Percentiles rank a stretch among this genome's conserved stretches.
phyloP scores from a whole-genome alignment of 2,888 invertebrate species.

The Monopis laevigella region DNA sequence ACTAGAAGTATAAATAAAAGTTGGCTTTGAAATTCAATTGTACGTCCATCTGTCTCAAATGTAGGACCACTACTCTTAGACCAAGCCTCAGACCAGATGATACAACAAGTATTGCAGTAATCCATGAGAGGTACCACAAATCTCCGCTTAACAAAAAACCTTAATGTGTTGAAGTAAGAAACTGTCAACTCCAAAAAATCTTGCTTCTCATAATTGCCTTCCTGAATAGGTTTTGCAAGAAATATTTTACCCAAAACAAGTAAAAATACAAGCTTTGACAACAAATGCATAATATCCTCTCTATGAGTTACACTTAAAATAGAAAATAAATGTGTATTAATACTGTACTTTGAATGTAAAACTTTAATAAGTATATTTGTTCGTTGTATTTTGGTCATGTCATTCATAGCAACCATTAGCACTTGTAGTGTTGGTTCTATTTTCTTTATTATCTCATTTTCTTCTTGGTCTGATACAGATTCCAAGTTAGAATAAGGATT shows the following conservation, averaged over 20 bases:
- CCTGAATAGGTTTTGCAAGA: slow-evolving; percentile 31
- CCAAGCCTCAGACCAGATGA: slow-evolving; percentile 36
- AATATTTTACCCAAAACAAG: slow-evolving; percentile 45
- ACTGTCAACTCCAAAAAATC: slow-evolving; percentile 41
- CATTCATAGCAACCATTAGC: slow-evolving; percentile 61
- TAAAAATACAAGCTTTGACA: slow-evolving; percentile 57
- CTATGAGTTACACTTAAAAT: slow-evolving; percentile 46
- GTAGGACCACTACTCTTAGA: slow-evolving; percentile 27
- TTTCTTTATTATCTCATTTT: slow-evolving; percentile 57
- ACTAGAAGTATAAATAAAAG: slow-evolving; percentile 70
- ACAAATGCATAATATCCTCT: slow-evolving; percentile 46
- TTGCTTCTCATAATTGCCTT: slow-evolving; percentile 35
- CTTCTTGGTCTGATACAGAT: slow-evolving; percentile 53
- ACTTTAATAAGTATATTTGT: slow-evolving; percentile 33
- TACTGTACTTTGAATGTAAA: slow-evolving; percentile 36
- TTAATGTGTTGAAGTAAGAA: slow-evolving; percentile 40
- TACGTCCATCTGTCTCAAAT: slow-evolving; percentile 26
- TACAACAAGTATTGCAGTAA: slow-evolving; percentile 39
- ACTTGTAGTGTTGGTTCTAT: slow-evolving; percentile 67
- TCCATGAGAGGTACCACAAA: slow-evolving; percentile 35
- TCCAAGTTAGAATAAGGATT: slow-evolving; percentile 59
- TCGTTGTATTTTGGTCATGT: slow-evolving; percentile 48
- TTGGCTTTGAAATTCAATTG: slow-evolving; percentile 64
- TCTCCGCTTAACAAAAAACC: slow-evolving; percentile 33
- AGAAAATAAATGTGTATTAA: slow-evolving; percentile 41